A percentile compares a stretch with the other conserved stretches of the same genome.
These are phyloP conservation scores for Chromobotia macracanthus DNA, from an alignment of 2,797 vertebrate genomes.

Conservation along the genomic window DNA sequence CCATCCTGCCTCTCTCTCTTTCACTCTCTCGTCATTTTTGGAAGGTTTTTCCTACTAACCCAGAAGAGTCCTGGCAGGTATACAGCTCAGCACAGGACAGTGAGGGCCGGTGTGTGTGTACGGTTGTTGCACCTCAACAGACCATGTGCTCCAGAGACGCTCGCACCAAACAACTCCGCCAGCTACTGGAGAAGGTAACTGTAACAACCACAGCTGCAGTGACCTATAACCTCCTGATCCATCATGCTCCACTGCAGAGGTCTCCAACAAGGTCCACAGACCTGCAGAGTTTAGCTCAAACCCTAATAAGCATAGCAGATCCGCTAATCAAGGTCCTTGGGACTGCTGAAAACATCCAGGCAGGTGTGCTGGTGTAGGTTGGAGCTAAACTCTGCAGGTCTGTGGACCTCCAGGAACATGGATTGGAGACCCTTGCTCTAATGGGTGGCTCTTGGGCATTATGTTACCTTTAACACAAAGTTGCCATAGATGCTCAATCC, in stretches of 20 bases:
- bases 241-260: not conserved
- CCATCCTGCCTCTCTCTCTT: not conserved
- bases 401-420: no score
- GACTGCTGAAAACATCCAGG: no score
- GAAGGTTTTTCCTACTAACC: conserved; percentile 94
- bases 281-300: no score
- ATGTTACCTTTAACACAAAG: not conserved
- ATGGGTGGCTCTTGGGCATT: not conserved
- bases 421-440: no score
- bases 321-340: no score
- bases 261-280: no score
- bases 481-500: not conserved
- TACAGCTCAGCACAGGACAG: conserved; percentile 99
- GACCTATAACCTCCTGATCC: conserved; percentile 6
- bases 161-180: conserved; percentile 96
- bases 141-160: conserved; percentile 97
- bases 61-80: conserved; percentile 98
- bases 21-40: conserved; percentile 18
- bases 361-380: no score
- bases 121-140: conserved; percentile 98
- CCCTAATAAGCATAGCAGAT: no score
- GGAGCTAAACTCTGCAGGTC: no score
- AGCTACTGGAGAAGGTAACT: conserved; percentile 96
- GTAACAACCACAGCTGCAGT: conserved; percentile 47
- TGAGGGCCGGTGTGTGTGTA: conserved; percentile 97